Evolutionary conservation across 2,888 invertebrate genomes (phyloP).

Genomic region (Metallyticus violacea): DNA sequence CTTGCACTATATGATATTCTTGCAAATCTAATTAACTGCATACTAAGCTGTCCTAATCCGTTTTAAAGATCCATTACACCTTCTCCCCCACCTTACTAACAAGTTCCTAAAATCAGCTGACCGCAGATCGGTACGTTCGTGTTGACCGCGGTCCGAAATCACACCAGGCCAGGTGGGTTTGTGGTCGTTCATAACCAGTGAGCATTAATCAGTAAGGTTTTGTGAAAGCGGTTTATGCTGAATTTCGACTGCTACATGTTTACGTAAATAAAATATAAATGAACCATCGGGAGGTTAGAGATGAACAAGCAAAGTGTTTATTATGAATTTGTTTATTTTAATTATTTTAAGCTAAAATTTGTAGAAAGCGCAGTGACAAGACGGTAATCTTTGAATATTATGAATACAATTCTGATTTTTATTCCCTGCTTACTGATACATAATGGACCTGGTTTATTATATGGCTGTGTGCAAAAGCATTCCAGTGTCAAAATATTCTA

Average conservation of each 20-base stretch:
- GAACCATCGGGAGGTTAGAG: neutral
- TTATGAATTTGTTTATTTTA: too few relatives aligned
- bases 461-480: constrained; percentile 38
- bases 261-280: too few relatives aligned
- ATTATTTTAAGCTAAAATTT: too few relatives aligned
- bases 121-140: neutral
- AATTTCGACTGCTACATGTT: too few relatives aligned
- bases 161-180: neutral
- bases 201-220: too few relatives aligned
- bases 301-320: too few relatives aligned
- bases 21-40: neutral
- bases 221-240: too few relatives aligned
- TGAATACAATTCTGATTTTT: constrained; percentile 42
- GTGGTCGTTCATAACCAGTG: neutral
- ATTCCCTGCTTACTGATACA: constrained; percentile 39
- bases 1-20: neutral
- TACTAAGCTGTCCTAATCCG: neutral
- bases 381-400: constrained; percentile 6
- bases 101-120: neutral
- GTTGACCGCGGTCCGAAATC: neutral
- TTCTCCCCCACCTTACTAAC: neutral
- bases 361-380: neutral
- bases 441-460: constrained; percentile 40
- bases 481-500: constrained; percentile 41
- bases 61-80: neutral